phyloP scores from a whole-genome alignment of 2,888 invertebrate genomes.

The Pachliopta kotzebuea region DNA sequence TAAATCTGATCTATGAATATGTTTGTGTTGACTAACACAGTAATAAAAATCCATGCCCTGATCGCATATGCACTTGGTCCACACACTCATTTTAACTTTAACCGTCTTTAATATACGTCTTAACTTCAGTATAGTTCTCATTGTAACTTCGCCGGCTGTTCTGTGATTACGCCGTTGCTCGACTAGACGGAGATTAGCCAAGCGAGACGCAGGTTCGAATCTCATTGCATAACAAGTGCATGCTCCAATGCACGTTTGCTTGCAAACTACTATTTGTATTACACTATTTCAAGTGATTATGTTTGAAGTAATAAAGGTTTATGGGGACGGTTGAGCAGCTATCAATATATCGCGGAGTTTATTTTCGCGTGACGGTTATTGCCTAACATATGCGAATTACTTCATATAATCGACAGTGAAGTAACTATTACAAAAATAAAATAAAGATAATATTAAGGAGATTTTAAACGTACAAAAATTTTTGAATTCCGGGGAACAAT shows the following conservation, averaged over 20 bases:
- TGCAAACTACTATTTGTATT: slow-evolving; percentile 3
- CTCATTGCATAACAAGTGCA: slow-evolving; percentile 21
- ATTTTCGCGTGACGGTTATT: not conserved
- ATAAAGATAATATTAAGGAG: not conserved
- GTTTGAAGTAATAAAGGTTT: slow-evolving; percentile 2
- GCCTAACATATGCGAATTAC: not conserved
- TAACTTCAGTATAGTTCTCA: slow-evolving; percentile 17
- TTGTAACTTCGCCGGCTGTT: slow-evolving; percentile 10
- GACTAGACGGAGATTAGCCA: slow-evolving; percentile 34
- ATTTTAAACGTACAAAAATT: no score
- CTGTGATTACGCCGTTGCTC: slow-evolving; percentile 10
- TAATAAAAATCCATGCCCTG: slow-evolving; percentile 21
- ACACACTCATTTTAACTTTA: slow-evolving; percentile 42
- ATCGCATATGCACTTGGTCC: slow-evolving; percentile 47
- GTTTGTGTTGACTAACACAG: slow-evolving; percentile 16
- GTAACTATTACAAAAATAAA: not conserved
- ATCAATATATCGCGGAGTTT: not conserved
- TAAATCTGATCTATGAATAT: not conserved
- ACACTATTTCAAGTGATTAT: slow-evolving; percentile 8
- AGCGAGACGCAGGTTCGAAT: slow-evolving; percentile 30
- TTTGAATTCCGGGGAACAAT: no score
- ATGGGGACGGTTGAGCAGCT: slow-evolving; percentile 8
- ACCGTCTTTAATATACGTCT: slow-evolving; percentile 14
- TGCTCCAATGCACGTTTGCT: slow-evolving; percentile 17
- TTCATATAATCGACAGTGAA: no score